Percentiles rank a stretch among this genome's conserved stretches.
phyloP scores from a whole-genome alignment of 1,140 invertebrate species.

The Scaptomyza montana region DNA sequence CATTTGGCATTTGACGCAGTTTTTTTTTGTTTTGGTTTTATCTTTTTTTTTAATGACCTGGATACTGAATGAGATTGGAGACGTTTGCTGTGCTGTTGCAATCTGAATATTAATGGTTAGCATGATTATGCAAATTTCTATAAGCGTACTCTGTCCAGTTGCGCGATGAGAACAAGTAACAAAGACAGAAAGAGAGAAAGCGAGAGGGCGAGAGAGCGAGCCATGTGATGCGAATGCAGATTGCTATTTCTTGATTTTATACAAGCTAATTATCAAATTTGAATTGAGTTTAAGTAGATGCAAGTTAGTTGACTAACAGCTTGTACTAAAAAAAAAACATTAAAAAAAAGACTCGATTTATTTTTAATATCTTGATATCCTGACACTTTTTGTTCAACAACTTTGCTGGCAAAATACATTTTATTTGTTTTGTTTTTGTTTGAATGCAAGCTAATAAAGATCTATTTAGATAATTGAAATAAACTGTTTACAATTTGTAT shows the following conservation, averaged over 20 bases:
- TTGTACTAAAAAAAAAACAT: not conserved
- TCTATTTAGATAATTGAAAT: not conserved
- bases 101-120: not conserved
- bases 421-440: too few relatives aligned
- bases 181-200: not conserved
- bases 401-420: too few relatives aligned
- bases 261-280: slow-evolving; percentile 20
- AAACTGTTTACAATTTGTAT: slow-evolving; percentile 46
- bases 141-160: too few relatives aligned
- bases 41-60: slow-evolving; percentile 1
- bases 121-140: not conserved
- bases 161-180: too few relatives aligned
- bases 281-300: slow-evolving; percentile 38
- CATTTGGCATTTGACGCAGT: slow-evolving; percentile 59
- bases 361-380: too few relatives aligned
- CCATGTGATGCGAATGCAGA: not conserved
- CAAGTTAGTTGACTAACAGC: slow-evolving; percentile 65
- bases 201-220: not conserved
- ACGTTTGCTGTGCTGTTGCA: not conserved
- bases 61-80: not conserved
- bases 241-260: not conserved
- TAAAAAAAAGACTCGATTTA: not conserved
- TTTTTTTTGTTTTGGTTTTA: not conserved
- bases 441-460: slow-evolving; percentile 5
- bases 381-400: too few relatives aligned